Conservation (phyloP, 2,113 vertebrate species). For the Myodes glareolus region DNA sequence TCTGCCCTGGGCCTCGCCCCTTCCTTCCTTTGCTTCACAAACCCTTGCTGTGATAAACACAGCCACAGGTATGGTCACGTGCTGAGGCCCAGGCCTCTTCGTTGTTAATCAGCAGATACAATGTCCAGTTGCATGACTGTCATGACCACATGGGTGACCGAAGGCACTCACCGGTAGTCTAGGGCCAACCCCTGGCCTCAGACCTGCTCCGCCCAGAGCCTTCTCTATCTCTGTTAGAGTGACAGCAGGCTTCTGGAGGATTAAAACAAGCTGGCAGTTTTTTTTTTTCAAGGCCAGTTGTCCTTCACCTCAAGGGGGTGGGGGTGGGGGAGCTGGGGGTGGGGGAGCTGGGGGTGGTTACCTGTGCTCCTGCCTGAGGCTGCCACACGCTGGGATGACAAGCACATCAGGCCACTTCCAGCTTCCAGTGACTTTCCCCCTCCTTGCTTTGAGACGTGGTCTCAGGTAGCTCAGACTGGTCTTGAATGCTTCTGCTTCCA, state of each 20-base stretch:
- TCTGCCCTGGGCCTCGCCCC: neutral
- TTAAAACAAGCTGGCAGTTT: neutral
- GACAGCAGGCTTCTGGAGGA: neutral
- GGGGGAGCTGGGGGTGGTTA: fast-evolving
- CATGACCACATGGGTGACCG: neutral
- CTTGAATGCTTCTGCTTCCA: no score
- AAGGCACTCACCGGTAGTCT: neutral
- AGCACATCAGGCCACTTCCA: neutral
- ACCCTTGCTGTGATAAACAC: neutral
- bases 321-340: no score
- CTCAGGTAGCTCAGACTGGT: neutral
- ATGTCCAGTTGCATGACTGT: neutral
- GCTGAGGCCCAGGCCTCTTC: neutral
- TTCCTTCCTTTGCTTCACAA: neutral
- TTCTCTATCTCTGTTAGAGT: neutral
- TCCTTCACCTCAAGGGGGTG: no score
- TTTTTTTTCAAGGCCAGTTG: neutral
- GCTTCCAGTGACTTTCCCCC: neutral
- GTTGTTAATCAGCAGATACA: neutral
- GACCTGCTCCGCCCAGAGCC: neutral
- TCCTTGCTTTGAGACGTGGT: neutral
- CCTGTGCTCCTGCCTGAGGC: neutral
- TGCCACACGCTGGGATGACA: neutral
- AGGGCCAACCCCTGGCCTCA: neutral
- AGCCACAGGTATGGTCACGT: no score